A percentile compares a stretch with the other conserved stretches of the same genome.
Conservation (phyloP, 2,888 invertebrate genomes). For the Leucozona laternaria region DNA sequence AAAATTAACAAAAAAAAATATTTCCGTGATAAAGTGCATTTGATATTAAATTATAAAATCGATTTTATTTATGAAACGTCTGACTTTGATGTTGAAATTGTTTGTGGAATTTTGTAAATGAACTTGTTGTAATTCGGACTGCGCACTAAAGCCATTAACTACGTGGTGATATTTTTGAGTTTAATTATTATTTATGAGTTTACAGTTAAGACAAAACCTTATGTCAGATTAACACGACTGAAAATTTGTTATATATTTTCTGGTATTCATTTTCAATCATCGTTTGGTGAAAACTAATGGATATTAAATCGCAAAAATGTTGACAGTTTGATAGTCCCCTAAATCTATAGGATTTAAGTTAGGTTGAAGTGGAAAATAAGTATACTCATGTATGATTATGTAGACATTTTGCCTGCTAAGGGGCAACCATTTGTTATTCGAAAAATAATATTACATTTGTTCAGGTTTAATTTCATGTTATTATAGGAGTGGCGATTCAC, state of each 20-base stretch:
- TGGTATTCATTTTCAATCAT: no score
- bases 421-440: no score
- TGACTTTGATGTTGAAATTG: conserved; percentile 7
- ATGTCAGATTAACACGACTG: background rate
- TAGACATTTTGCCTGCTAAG: no score
- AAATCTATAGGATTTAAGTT: background rate
- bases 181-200: background rate
- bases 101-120: conserved; percentile 5
- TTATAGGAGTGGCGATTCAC: background rate
- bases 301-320: background rate
- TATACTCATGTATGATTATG: background rate
- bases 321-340: no score
- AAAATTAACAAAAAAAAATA: background rate
- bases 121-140: background rate
- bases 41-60: conserved; percentile 15
- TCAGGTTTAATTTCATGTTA: background rate
- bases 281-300: background rate
- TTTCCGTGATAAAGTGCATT: conserved; percentile 6
- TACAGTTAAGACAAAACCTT: background rate
- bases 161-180: background rate
- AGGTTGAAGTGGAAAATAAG: background rate
- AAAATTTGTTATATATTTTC: background rate
- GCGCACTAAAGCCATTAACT: background rate
- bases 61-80: background rate
- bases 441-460: no score